Percentiles rank a stretch among this genome's conserved stretches.
Conservation (phyloP, 2,113 vertebrate genomes). For the Pungitius pungitius region DNA sequence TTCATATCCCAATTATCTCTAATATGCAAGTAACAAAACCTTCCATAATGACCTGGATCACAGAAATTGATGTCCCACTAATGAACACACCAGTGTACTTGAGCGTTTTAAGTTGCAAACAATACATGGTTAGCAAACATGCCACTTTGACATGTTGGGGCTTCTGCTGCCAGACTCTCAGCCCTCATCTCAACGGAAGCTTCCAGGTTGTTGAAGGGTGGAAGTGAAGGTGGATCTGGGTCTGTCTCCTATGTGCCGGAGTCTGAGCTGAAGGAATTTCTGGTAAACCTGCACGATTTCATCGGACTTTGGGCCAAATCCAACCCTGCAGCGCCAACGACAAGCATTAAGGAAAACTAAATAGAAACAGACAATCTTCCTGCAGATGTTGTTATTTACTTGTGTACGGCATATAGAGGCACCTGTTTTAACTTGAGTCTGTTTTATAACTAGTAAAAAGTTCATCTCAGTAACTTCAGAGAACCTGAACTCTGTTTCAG, state of each 20-base stretch:
- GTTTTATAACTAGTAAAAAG: background rate
- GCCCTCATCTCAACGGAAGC: too few relatives aligned
- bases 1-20: too few relatives aligned
- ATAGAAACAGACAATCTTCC: background rate
- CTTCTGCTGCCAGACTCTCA: background rate
- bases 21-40: background rate
- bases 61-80: background rate
- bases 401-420: background rate
- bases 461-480: constrained; percentile 3
- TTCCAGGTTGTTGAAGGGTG: background rate
- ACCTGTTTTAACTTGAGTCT: background rate
- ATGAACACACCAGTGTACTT: background rate
- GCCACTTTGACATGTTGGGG: background rate
- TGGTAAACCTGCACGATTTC: too few relatives aligned
- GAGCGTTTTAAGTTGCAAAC: background rate
- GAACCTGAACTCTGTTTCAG: constrained; percentile 17
- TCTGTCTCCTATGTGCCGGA: too few relatives aligned
- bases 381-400: background rate
- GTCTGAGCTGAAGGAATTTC: too few relatives aligned
- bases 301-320: too few relatives aligned
- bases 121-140: background rate
- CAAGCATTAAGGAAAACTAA: background rate
- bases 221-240: background rate
- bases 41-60: background rate
- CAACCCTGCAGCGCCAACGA: too few relatives aligned